Base-by-base conservation (phyloP, 2,113 vertebrate species). In the Oreotrochilus melanogaster region DNA sequence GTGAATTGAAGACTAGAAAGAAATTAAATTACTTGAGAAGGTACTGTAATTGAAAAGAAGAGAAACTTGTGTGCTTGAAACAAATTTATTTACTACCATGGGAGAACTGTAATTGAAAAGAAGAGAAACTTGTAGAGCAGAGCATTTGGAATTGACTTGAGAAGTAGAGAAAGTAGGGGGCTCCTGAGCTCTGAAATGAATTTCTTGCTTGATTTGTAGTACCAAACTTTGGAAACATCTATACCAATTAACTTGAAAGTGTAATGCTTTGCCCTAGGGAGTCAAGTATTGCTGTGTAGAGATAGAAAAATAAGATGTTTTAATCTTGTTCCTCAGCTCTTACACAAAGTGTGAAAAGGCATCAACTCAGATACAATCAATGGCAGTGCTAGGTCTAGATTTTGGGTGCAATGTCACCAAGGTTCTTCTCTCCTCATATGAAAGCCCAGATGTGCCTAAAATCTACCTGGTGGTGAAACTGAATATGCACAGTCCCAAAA, bases 61-160 rank as follows among this genome's bases (percentile, higher is more conserved):
- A 95, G 72, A 89, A 93, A 94, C 31, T 9, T 70, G 37, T 86
- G 71, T 50, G 53, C 83, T 95, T 70, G 88, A 92, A 96, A 94
- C 48, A 89, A 85, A 95, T 96, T 94, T 95, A 95, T 96, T 96
- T 96, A 83, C 92, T 97, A 85, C 89, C 85, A 89, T 48, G 47
- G 89, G 56, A 95, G 91, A 87, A 31, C 48, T 80, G 92, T 94
- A 96, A 97, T 92, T 75, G 95, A 96, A 96, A 95, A 95, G 54
- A 65, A 92, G 80, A 93, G 79, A 84, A 93, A 96, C 61, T 80
- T 91, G 70, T 88, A 89, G 93, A 96, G 88, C 33, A 27, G 73
- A 96, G 82, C 81, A 60, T 89, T 96, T 93, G 93, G 93, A 97
- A 95, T 86, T 83, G 79, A 92, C 89, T 93, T 80, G 50, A 86